These are phyloP conservation scores for Sogatella furcifera DNA, from an alignment of 1,140 invertebrate genomes.

Conservation along the genomic window DNA sequence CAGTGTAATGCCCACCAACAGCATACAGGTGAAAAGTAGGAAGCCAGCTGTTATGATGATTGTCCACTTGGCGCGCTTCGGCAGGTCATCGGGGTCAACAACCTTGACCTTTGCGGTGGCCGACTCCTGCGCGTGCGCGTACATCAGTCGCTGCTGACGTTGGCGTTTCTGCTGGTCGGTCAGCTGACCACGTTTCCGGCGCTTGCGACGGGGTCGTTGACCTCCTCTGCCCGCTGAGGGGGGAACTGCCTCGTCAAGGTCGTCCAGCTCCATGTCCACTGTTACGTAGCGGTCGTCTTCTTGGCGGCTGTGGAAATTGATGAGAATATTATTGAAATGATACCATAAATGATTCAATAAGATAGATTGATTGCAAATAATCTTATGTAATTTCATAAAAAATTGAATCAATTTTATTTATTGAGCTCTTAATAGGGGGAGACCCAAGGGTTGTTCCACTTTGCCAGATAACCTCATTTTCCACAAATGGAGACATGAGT, in stretches of 20 bases:
- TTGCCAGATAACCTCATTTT: no score
- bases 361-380: no score
- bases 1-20: conserved; percentile 78
- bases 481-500: no score
- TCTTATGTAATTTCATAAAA: no score
- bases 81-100: conserved; percentile 59
- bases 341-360: no score
- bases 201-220: not conserved
- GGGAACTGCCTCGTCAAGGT: not conserved
- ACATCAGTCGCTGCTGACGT: not conserved
- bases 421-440: no score
- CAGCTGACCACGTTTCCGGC: not conserved
- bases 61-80: conserved; percentile 71
- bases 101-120: conserved; percentile 8
- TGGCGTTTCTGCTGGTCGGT: not conserved
- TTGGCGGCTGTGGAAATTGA: not conserved
- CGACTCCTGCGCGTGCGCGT: not conserved
- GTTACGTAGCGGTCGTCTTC: conserved; percentile 16
- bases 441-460: no score
- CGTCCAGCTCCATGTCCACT: conserved; percentile 14
- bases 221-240: conserved; percentile 4
- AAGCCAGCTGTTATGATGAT: conserved; percentile 79
- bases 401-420: no score
- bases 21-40: conserved; percentile 70
- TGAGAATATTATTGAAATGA: no score